Percentiles rank a stretch among this genome's conserved stretches.
phyloP scores from a whole-genome alignment of 2,888 invertebrate genomes.

The Schizotus pectinicornis region DNA sequence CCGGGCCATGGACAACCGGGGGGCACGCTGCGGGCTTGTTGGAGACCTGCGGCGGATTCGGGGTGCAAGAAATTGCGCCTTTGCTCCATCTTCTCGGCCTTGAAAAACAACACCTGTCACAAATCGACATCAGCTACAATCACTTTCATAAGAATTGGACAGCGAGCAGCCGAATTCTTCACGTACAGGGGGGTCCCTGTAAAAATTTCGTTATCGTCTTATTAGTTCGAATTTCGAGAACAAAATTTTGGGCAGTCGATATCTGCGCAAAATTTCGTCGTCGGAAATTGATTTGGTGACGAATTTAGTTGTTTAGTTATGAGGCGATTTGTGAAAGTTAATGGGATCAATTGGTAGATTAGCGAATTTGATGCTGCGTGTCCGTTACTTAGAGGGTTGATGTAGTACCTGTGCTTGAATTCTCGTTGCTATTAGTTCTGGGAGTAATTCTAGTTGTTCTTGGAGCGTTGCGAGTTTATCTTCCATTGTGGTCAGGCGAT shows the following conservation, averaged over 20 bases:
- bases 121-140: background rate
- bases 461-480: slow-evolving; percentile 87
- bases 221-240: no score
- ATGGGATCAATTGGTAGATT: no score
- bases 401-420: slow-evolving; percentile 57
- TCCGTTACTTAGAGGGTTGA: background rate
- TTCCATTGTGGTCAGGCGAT: slow-evolving; percentile 90
- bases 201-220: no score
- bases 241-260: background rate
- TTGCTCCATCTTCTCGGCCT: slow-evolving; percentile 84
- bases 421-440: slow-evolving; percentile 74
- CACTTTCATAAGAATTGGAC: no score
- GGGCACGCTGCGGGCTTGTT: slow-evolving; percentile 59
- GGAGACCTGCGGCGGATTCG: slow-evolving; percentile 75
- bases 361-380: no score
- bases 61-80: slow-evolving; percentile 86
- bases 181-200: no score
- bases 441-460: slow-evolving; percentile 85
- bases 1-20: slow-evolving; percentile 81
- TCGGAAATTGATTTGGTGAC: no score
- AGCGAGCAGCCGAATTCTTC: no score
- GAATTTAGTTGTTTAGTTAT: background rate
- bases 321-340: background rate
- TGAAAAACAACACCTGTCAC: slow-evolving; percentile 44
- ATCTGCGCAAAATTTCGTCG: background rate